Base-by-base conservation (phyloP, 2,888 invertebrate species). In the Lepidocyrtoides sp. region DNA sequence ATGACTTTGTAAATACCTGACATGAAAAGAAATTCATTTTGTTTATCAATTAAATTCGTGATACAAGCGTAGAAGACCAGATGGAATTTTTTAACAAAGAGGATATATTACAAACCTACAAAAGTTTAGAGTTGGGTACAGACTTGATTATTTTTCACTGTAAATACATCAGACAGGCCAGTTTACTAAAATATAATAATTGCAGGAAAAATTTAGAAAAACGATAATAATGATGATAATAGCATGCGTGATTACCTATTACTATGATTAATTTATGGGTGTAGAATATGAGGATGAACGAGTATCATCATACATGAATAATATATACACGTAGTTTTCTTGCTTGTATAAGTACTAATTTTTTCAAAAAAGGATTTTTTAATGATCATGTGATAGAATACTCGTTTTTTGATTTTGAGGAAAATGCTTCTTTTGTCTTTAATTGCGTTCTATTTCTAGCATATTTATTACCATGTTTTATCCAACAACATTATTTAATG, bases 231-330 rank as follows among this genome's bases (percentile, higher is more conserved):
- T 36, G 29, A 51, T 17, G 29, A 77, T 63, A 51, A 51, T 84
- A 23, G 29, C 44, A 84, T 84, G 84, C 84, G 84, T 84, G 84
- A 84, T 82, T 82, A 14, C 82, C 63, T 82, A 82, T 82, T 82
- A 82, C 82, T 36, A 82, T 63, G n/a, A 82, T 82, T 82, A 82
- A 63, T 81, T 81, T 29, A 57, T 32, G 20, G 75, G 75, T 81
- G 81, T 12, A 79, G 77, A 69, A 72, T n/a, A n/a, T 72, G 72
- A 72, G 29, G 51, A 75, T 41, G 66, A 66, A 32, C 60, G 23
- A 60, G 7, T 48, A 48, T n/a, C n/a, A n/a, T n/a, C n/a, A n/a
- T n/a, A n/a, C n/a, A n/a, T n/a, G 7, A 36, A 36, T 2, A 36
- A 36, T 36, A 36, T 2, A 36, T 36, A 36, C 36, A 60, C 60